Percentiles rank a stretch among this genome's conserved stretches.
These are phyloP conservation scores for Apus apus DNA, from an alignment of 2,113 vertebrate species.

Conservation along the genomic window DNA sequence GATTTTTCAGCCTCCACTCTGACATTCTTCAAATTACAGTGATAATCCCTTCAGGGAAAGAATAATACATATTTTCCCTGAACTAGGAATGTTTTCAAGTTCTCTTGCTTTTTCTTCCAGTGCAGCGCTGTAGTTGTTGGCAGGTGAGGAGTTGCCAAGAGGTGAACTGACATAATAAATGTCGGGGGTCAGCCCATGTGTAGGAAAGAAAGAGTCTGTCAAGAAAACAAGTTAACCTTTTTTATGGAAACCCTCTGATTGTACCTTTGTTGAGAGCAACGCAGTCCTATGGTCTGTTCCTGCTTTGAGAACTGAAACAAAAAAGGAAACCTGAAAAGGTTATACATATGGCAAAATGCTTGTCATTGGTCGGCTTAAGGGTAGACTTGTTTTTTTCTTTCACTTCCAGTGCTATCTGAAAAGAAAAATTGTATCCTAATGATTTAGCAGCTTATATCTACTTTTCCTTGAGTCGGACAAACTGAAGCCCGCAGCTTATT, in stretches of 20 bases:
- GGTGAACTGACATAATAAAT: constrained; percentile 51
- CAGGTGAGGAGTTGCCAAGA: constrained; percentile 44
- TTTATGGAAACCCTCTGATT: constrained; percentile 17
- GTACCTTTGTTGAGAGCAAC: constrained; percentile 3
- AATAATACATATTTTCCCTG: neutral
- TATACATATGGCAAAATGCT: neutral
- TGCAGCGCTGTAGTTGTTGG: constrained; percentile 18
- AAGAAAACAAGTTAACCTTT: constrained; percentile 50
- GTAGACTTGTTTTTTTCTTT: neutral
- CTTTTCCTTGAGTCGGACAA: neutral
- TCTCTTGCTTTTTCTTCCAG: constrained; percentile 14
- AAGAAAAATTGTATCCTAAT: neutral
- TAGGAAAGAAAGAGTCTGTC: constrained; percentile 14
- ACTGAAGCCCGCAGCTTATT: neutral
- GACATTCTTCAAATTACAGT: constrained; percentile 37
- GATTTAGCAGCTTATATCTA: neutral
- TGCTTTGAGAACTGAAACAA: constrained; percentile 6
- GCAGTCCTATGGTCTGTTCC: neutral
- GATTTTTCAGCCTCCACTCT: constrained; percentile 15
- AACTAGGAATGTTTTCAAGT: constrained; percentile 39
- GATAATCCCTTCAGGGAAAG: constrained; percentile 20
- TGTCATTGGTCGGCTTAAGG: neutral
- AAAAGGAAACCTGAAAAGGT: constrained; percentile 32
- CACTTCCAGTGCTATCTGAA: neutral
- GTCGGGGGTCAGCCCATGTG: neutral